These are phyloP conservation scores for Peromyscus polionotus DNA, from an alignment of 2,113 vertebrate species.

Conservation along the genomic window DNA sequence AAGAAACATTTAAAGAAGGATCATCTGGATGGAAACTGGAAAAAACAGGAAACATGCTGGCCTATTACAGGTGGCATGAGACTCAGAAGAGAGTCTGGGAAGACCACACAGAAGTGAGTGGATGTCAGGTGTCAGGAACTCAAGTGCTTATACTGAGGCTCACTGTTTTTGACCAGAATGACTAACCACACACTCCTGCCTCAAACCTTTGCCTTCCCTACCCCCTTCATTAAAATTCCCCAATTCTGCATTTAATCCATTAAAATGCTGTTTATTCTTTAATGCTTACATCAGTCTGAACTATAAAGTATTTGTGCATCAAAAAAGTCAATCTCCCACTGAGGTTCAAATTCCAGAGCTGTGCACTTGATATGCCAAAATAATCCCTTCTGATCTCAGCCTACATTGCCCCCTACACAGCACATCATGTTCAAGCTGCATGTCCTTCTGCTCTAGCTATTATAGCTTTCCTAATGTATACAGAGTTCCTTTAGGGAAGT, in stretches of 20 bases:
- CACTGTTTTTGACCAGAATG: not conserved
- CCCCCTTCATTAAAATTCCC: not conserved
- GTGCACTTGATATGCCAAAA: not conserved
- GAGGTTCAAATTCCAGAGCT: not conserved
- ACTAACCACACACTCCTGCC: not conserved
- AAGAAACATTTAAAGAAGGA: not conserved
- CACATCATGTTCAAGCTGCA: not conserved
- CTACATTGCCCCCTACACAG: not conserved
- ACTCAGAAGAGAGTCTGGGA: not conserved
- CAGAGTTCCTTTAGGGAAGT: not conserved
- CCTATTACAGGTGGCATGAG: not conserved
- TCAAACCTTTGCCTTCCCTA: not conserved
- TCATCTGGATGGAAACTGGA: not conserved
- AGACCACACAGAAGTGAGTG: not conserved
- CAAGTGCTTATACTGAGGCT: fast-evolving
- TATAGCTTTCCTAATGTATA: not conserved
- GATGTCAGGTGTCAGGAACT: not conserved
- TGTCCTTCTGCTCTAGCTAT: not conserved
- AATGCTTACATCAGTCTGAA: not conserved
- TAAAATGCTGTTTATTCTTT: not conserved
- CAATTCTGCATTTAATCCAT: not conserved
- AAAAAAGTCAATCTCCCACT: not conserved
- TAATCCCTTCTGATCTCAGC: not conserved
- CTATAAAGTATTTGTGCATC: not conserved
- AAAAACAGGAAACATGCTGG: not conserved